These are phyloP conservation scores for Epinephelus malabaricus DNA, from an alignment of 2,797 vertebrate species.

Conservation along the genomic window DNA sequence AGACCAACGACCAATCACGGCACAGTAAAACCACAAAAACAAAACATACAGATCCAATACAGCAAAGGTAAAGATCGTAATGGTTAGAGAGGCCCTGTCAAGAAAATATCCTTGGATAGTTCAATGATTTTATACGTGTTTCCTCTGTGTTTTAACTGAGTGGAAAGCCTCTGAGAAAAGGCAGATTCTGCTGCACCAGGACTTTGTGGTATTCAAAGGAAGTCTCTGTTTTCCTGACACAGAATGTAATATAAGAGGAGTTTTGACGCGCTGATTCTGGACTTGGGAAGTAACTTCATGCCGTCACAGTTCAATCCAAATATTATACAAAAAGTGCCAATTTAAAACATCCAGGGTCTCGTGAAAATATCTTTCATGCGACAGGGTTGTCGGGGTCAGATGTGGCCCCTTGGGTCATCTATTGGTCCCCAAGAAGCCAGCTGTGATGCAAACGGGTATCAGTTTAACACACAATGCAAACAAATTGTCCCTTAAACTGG, in stretches of 20 bases:
- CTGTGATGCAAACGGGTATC: background rate
- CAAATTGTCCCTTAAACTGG: background rate
- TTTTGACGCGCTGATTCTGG: conserved; percentile 1
- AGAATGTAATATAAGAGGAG: background rate
- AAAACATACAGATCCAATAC: conserved; percentile 61
- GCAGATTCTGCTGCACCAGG: conserved; percentile 28
- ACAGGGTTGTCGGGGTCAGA: background rate
- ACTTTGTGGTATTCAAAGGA: conserved; percentile 21
- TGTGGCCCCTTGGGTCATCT: background rate
- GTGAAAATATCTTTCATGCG: background rate
- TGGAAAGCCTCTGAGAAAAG: conserved; percentile 11
- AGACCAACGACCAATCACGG: conserved; percentile 47
- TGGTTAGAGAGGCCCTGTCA: background rate
- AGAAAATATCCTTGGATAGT: background rate
- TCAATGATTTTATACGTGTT: background rate
- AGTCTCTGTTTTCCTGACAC: conserved; percentile 26
- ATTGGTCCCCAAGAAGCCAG: conserved; percentile 40
- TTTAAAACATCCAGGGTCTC: conserved; percentile 2
- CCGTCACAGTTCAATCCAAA: background rate
- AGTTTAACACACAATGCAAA: conserved; percentile 6
- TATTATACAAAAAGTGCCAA: conserved; percentile 8
- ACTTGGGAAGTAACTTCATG: background rate
- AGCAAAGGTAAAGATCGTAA: conserved; percentile 37
- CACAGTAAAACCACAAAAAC: conserved; percentile 66
- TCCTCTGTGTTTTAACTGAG: conserved; percentile 11